Conservation (phyloP, 2,113 vertebrate genomes). For the Plecotus auritus region DNA sequence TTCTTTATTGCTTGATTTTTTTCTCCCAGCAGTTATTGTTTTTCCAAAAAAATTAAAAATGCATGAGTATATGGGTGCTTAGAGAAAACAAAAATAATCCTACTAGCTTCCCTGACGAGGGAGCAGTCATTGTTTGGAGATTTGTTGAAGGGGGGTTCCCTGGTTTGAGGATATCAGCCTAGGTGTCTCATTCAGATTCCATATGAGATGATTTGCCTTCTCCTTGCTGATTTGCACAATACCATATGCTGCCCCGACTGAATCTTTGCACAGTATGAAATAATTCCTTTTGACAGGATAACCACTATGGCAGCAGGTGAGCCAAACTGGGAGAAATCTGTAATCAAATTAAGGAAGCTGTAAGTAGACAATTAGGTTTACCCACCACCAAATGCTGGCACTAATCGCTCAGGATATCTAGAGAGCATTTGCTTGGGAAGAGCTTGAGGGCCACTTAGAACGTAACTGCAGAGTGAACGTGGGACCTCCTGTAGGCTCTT, state of each 20-base stretch:
- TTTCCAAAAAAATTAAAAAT: neutral
- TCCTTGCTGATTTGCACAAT: constrained; percentile 30
- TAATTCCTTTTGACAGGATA: constrained; percentile 64
- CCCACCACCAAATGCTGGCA: neutral
- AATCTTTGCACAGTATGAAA: constrained; percentile 45
- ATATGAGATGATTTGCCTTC: neutral
- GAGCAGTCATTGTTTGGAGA: neutral
- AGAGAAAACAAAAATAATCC: neutral
- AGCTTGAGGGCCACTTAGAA: neutral
- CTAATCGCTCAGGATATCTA: constrained; percentile 6
- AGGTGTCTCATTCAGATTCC: neutral
- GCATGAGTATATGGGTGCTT: neutral
- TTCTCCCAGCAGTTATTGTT: neutral
- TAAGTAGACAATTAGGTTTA: constrained; percentile 46
- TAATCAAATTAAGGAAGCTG: constrained; percentile 55
- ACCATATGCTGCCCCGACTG: constrained; percentile 47
- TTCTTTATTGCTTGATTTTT: neutral
- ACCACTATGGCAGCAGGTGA: constrained; percentile 60
- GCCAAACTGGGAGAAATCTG: neutral
- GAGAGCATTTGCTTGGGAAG: neutral
- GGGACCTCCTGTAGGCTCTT: neutral
- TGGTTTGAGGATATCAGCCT: constrained; percentile 1
- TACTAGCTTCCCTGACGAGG: neutral
- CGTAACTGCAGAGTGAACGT: neutral
- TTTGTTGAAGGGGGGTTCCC: neutral